A percentile compares a stretch with the other conserved stretches of the same genome.
phyloP scores from a whole-genome alignment of 2,797 vertebrate genomes.

The Falco columbarius region DNA sequence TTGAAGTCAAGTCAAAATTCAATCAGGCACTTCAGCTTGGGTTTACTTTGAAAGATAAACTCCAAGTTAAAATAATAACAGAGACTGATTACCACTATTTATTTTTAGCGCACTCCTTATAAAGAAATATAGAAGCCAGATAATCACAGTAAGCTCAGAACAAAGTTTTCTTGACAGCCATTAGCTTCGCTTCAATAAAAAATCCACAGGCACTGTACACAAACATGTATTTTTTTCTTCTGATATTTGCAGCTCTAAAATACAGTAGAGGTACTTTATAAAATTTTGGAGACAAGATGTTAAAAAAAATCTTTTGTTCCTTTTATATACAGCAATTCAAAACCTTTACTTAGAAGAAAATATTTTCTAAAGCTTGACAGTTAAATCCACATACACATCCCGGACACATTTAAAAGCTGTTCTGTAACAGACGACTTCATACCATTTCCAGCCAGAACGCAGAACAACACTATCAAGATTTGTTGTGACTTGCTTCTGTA shows the following conservation, averaged over 20 bases:
- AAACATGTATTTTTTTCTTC: neutral
- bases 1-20: neutral
- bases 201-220: neutral
- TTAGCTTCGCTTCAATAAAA: neutral
- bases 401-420: neutral
- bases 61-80: neutral
- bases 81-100: neutral
- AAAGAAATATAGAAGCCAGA: neutral
- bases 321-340: neutral
- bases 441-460: neutral
- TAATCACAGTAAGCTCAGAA: neutral
- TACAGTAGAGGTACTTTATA: neutral
- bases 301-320: neutral
- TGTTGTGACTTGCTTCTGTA: slow-evolving; percentile 37
- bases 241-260: neutral
- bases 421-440: neutral
- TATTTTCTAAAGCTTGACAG: neutral
- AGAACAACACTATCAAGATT: neutral
- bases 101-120: neutral
- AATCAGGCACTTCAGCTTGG: neutral
- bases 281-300: neutral
- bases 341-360: neutral
- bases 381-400: neutral
- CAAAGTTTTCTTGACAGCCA: neutral
- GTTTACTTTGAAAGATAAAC: neutral